Conservation (phyloP, 2,888 invertebrate species). For the Capitulum mitella region DNA sequence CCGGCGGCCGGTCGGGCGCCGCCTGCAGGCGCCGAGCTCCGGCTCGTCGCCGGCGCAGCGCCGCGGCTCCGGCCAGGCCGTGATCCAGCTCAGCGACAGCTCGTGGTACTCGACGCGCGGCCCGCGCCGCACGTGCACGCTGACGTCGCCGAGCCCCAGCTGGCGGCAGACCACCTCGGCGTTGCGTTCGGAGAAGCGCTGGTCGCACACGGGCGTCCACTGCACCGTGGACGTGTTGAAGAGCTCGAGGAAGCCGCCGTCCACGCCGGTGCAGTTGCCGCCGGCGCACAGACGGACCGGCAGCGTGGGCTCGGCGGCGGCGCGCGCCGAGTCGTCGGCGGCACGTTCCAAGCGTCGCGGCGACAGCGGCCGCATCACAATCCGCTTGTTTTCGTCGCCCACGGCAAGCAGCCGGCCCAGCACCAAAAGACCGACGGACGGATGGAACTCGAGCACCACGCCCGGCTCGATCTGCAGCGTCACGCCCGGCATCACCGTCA, state of each 20-base stretch:
- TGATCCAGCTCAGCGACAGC: slow-evolving; percentile 62
- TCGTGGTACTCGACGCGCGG: slow-evolving; percentile 62
- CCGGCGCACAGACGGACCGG: not conserved
- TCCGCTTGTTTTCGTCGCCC: slow-evolving; percentile 50
- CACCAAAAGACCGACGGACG: slow-evolving; percentile 91
- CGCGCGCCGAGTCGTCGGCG: not conserved
- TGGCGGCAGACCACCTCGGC: slow-evolving; percentile 94
- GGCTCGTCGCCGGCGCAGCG: slow-evolving; percentile 51
- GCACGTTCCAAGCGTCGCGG: not conserved
- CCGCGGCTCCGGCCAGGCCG: slow-evolving; percentile 93
- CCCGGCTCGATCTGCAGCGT: slow-evolving; percentile 79
- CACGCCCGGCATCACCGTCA: slow-evolving; percentile 92
- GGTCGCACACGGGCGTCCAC: slow-evolving; percentile 95
- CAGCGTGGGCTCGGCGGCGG: not conserved
- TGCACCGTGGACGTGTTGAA: slow-evolving; percentile 91
- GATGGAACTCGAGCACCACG: slow-evolving; percentile 83
- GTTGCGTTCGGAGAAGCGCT: slow-evolving; percentile 88
- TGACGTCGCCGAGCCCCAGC: slow-evolving; percentile 44
- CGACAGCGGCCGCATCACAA: slow-evolving; percentile 38
- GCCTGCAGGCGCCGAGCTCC: slow-evolving; percentile 43
- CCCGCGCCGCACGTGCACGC: slow-evolving; percentile 74
- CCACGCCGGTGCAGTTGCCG: not conserved
- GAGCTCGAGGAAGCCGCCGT: slow-evolving; percentile 87
- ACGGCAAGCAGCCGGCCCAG: slow-evolving; percentile 79
- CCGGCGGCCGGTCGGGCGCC: slow-evolving; percentile 71